phyloP scores from a whole-genome alignment of 2,888 invertebrate genomes.

The Eurytoma californica region DNA sequence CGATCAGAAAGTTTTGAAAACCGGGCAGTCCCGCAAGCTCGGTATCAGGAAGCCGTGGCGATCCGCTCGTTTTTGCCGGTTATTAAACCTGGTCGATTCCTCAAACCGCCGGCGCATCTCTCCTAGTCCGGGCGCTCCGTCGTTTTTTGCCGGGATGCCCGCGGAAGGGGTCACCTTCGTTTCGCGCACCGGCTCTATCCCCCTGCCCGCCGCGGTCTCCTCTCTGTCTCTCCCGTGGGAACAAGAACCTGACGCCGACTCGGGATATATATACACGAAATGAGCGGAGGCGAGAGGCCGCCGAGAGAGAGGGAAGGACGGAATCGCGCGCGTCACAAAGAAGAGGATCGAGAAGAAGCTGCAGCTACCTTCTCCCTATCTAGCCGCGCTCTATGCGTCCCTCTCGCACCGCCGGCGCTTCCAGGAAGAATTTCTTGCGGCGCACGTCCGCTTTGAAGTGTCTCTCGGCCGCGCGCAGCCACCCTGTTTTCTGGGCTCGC shows the following conservation, averaged over 20 bases:
- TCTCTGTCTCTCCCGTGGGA: constrained; percentile 58
- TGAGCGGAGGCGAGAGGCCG: constrained; percentile 45
- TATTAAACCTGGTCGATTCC: constrained; percentile 43
- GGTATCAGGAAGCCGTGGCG: too few species aligned
- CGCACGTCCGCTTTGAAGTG: constrained; percentile 62
- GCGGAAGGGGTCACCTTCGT: constrained; percentile 57
- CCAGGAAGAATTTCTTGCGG: constrained; percentile 65
- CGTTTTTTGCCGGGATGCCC: neutral
- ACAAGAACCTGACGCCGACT: constrained; percentile 55
- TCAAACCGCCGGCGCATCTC: constrained; percentile 12
- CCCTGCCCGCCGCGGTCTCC: neutral
- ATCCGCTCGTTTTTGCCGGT: constrained; percentile 38
- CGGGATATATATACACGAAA: constrained; percentile 27
- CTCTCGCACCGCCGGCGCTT: constrained; percentile 48
- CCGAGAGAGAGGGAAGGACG: constrained; percentile 51
- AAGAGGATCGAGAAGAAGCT: constrained; percentile 60
- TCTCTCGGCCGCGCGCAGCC: constrained; percentile 52
- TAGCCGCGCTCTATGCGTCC: constrained; percentile 28
- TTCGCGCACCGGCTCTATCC: constrained; percentile 52
- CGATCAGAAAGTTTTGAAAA: too few species aligned
- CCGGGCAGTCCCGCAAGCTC: too few species aligned
- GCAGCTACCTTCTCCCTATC: constrained; percentile 11
- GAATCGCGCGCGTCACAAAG: constrained; percentile 60
- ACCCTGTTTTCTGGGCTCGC: constrained; percentile 44
- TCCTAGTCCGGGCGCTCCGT: constrained; percentile 33